Evolutionary conservation across 1,140 invertebrate genomes (phyloP).

Genomic region (Penaeus japonicus): DNA sequence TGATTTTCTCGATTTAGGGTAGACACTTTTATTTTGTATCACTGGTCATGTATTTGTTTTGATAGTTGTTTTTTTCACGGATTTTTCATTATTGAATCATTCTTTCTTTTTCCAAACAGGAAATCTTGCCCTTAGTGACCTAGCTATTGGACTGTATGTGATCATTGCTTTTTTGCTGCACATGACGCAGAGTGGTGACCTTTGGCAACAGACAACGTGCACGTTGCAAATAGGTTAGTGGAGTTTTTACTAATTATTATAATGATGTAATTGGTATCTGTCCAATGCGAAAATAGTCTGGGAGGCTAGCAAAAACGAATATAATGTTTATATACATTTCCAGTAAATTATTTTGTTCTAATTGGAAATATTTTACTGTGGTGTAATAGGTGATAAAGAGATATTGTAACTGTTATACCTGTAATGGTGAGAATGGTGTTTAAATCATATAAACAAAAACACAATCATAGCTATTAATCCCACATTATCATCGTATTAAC

Average conservation of each 20-base stretch:
- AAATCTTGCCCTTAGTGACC: slow-evolving; percentile 44
- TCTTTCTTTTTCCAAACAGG: not conserved
- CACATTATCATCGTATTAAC: not conserved
- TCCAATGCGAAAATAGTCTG: too few species aligned
- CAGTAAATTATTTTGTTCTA: not conserved
- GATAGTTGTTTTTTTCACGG: too few species aligned
- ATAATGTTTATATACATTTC: not conserved
- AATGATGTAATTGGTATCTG: not conserved
- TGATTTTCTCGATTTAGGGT: not conserved
- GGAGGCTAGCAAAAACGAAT: not conserved
- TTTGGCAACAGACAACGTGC: slow-evolving; percentile 28
- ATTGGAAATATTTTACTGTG: too few species aligned
- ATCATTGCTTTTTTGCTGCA: slow-evolving; percentile 44
- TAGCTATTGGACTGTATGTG: slow-evolving; percentile 34
- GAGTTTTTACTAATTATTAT: not conserved
- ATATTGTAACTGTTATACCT: too few species aligned
- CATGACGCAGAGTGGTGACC: slow-evolving; percentile 28
- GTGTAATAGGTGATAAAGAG: too few species aligned
- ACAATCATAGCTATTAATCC: too few species aligned
- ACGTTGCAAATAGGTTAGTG: slow-evolving; percentile 43
- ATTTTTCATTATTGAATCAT: too few species aligned
- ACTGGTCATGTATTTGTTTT: not conserved
- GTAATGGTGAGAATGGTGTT: too few species aligned
- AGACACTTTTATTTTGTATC: not conserved
- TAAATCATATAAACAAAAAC: too few species aligned